These are phyloP conservation scores for Paedocypris micromegethes DNA, from an alignment of 2,797 vertebrate genomes.

Conservation along the genomic window DNA sequence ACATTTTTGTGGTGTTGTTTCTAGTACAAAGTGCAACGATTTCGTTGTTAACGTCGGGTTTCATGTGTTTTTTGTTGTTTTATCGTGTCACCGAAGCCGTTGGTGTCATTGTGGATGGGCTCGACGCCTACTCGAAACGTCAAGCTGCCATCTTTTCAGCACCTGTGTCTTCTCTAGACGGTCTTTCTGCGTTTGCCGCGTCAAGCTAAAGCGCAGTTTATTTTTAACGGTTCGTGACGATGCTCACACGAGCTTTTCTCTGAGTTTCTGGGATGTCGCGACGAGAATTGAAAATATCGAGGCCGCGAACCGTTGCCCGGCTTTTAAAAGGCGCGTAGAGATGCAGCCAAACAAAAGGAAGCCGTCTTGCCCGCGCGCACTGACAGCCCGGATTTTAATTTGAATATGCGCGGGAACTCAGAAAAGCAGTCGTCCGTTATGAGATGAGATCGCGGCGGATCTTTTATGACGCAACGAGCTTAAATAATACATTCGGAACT, in stretches of 20 bases:
- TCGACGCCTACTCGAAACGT: constrained; percentile 19
- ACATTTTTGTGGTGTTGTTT: not conserved
- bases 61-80: not conserved
- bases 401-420: constrained; percentile 73
- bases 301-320: not conserved
- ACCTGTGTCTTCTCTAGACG: constrained; percentile 19
- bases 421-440: constrained; percentile 31
- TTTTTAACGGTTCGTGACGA: fast-evolving
- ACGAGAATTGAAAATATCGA: not conserved
- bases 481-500: too few relatives aligned
- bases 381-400: constrained; percentile 71
- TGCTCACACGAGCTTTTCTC: not conserved
- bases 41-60: not conserved
- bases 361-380: constrained; percentile 67
- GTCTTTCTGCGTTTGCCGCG: not conserved
- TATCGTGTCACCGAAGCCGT: not conserved
- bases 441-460: not conserved
- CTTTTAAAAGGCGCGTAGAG: constrained; percentile 54
- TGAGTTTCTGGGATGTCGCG: not conserved
- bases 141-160: constrained; percentile 45
- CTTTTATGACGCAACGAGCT: constrained; percentile 10
- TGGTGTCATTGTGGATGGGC: constrained; percentile 21
- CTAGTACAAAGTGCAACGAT: too few relatives aligned
- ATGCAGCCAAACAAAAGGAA: constrained; percentile 68
- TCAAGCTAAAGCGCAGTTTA: too few relatives aligned